Conservation (phyloP, 2,888 invertebrate species). For the Acholoe squamosa region DNA sequence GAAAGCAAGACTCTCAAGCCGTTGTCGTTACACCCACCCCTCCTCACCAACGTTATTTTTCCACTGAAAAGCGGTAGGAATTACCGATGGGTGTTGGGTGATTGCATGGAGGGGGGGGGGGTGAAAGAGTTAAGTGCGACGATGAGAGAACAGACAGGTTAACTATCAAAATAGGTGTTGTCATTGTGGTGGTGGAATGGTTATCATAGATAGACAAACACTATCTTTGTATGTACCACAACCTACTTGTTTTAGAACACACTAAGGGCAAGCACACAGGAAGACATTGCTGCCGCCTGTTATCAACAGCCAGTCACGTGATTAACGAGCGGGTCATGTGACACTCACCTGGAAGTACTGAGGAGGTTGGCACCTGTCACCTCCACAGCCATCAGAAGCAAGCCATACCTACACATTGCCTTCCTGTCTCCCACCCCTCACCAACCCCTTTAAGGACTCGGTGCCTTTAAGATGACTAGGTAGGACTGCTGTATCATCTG, state of each 20-base stretch:
- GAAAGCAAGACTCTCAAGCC: constrained; percentile 2
- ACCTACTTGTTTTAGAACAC: constrained; percentile 10
- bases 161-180: not conserved
- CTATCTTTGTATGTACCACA: not conserved
- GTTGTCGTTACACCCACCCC: not conserved
- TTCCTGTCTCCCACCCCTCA: not conserved
- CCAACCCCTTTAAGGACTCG: constrained; percentile 23
- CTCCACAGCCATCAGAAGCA: not conserved
- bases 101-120: not conserved
- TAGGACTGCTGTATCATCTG: not conserved
- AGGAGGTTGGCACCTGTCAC: constrained; percentile 30
- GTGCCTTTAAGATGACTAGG: constrained; percentile 9
- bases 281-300: not conserved
- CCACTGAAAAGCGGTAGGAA: not conserved
- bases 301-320: constrained; percentile 30
- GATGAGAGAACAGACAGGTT: not conserved
- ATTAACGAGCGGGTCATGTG: constrained; percentile 44
- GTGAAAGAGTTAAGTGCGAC: not conserved
- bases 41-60: not conserved
- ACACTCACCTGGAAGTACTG: constrained; percentile 51
- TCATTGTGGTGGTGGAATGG: not conserved
- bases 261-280: not conserved
- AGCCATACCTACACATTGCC: not conserved
- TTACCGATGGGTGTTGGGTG: not conserved
- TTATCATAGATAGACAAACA: not conserved